Evolutionary conservation across 1,140 invertebrate genomes (phyloP).

Genomic region (Anadara kagoshimensis): DNA sequence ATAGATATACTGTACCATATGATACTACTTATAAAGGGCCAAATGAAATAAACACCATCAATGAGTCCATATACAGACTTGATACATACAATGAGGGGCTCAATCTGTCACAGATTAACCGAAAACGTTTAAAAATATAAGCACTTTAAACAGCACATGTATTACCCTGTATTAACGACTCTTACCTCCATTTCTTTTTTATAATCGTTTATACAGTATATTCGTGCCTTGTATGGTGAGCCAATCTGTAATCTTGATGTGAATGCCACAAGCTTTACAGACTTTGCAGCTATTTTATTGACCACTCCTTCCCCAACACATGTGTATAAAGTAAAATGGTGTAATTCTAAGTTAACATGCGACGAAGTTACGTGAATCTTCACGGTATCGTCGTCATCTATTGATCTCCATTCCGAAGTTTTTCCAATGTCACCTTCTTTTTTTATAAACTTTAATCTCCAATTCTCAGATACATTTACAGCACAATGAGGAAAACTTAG

Average conservation of each 20-base stretch:
- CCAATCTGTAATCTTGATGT: conserved; percentile 8
- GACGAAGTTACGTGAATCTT: not conserved
- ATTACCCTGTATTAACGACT: no score
- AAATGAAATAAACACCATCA: no score
- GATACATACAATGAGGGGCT: no score
- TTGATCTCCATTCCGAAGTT: conserved; percentile 3
- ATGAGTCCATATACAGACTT: no score
- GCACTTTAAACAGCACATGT: no score
- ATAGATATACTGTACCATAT: no score
- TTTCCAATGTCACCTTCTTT: not conserved
- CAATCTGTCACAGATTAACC: no score
- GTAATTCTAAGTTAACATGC: conserved; percentile 4
- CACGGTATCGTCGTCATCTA: conserved; percentile 20
- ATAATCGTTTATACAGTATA: conserved; percentile 25
- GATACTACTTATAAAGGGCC: no score
- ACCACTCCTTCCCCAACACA: conserved; percentile 9
- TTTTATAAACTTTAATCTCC: conserved; percentile 19
- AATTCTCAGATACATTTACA: conserved; percentile 13
- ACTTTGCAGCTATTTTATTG: conserved; percentile 14
- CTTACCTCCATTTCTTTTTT: conserved; percentile 12
- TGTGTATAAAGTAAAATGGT: conserved; percentile 26
- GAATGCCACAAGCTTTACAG: conserved; percentile 23
- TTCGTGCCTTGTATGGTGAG: conserved; percentile 13
- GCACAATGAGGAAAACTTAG: conserved; percentile 31
- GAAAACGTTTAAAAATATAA: no score